Conservation (phyloP, 2,797 vertebrate genomes). For the Notamacropus eugenii region DNA sequence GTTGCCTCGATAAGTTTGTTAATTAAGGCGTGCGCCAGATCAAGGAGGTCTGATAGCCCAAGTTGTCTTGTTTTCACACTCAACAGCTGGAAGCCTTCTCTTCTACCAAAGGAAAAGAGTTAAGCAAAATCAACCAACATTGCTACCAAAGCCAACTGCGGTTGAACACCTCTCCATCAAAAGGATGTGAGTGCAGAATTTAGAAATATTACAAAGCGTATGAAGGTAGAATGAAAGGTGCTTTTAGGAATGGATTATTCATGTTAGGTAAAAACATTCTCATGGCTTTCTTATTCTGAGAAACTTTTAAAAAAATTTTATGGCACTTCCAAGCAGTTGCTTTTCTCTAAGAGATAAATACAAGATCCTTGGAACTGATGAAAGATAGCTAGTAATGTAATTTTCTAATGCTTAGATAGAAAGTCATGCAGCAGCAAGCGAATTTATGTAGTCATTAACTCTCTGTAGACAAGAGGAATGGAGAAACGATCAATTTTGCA, state of each 20-base stretch:
- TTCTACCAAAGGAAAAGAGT: background rate
- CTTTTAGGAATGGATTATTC: background rate
- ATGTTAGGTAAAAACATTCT: background rate
- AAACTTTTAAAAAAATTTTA: background rate
- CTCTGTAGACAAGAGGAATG: background rate
- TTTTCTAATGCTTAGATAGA: background rate
- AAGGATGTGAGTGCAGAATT: background rate
- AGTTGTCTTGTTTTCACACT: background rate
- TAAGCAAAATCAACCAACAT: background rate
- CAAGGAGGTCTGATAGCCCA: background rate
- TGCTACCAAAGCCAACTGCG: background rate
- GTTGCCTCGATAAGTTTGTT: background rate
- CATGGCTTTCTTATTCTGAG: background rate
- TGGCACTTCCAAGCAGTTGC: background rate
- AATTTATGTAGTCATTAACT: background rate
- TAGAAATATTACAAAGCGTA: background rate
- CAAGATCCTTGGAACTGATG: background rate
- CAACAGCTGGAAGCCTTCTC: background rate
- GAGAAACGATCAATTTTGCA: background rate
- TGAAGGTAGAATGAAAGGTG: background rate
- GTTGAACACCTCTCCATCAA: background rate
- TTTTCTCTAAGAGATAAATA: background rate
- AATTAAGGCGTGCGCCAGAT: background rate
- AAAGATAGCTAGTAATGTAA: background rate
- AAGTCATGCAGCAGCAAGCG: background rate